These are phyloP conservation scores for Scytalopus superciliaris DNA, from an alignment of 2,113 vertebrate species.

Conservation along the genomic window DNA sequence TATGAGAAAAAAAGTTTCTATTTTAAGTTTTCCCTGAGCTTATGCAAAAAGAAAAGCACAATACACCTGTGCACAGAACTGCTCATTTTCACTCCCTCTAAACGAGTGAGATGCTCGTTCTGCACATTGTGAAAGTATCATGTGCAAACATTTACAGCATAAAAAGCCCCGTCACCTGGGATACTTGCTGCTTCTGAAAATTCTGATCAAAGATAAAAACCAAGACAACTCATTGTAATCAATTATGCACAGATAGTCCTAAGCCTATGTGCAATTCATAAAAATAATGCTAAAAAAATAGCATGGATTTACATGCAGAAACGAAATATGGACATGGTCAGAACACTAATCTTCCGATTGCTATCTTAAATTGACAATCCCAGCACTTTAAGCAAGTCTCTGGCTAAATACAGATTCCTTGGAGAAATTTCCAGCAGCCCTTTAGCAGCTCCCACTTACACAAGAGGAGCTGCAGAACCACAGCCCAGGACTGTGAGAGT, in stretches of 20 bases:
- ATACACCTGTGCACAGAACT: not conserved
- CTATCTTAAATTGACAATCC: not conserved
- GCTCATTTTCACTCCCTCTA: not conserved
- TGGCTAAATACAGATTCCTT: not conserved
- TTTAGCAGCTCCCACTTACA: not conserved
- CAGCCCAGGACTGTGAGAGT: not conserved
- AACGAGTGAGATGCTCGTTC: not conserved
- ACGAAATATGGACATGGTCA: slow-evolving; percentile 17
- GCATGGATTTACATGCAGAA: slow-evolving; percentile 22
- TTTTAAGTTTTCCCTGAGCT: not conserved
- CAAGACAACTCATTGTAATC: slow-evolving; percentile 53
- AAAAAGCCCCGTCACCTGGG: slow-evolving; percentile 36
- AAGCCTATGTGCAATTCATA: slow-evolving; percentile 2
- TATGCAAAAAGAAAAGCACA: not conserved
- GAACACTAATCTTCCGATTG: slow-evolving; percentile 16
- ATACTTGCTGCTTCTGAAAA: slow-evolving; percentile 48
- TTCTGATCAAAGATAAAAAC: slow-evolving; percentile 62
- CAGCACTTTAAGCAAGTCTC: accelerated
- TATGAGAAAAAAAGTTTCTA: not conserved
- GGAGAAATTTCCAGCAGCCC: not conserved
- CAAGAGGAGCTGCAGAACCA: not conserved
- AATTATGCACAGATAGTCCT: slow-evolving; percentile 53
- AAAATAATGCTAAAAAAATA: slow-evolving; percentile 23
- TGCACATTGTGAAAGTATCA: slow-evolving; percentile 25
- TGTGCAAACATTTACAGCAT: slow-evolving; percentile 51